Evolutionary conservation across 2,797 vertebrate species (phyloP).

Genomic region (Leptoclinus maculatus): DNA sequence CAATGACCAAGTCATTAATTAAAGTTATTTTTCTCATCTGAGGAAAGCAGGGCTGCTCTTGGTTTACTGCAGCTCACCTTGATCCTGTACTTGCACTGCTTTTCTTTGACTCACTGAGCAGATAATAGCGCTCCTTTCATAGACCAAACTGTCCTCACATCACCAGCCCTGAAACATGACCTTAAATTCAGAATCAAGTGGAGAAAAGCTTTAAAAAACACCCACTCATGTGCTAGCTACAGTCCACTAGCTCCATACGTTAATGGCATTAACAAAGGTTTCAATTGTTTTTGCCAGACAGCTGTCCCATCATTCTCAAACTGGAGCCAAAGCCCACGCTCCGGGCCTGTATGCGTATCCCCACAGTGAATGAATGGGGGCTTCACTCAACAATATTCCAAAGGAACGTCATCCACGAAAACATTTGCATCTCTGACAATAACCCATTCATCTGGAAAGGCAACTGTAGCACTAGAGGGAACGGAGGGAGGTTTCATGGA

Average conservation of each 20-base stretch:
- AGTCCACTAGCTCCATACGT: constrained; percentile 46
- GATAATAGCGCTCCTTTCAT: constrained; percentile 11
- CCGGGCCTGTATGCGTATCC: constrained; percentile 19
- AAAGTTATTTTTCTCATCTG: neutral
- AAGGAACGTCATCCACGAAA: constrained; percentile 73
- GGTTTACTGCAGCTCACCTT: constrained; percentile 16
- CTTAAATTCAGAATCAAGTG: constrained; percentile 9
- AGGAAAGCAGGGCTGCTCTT: constrained; percentile 2
- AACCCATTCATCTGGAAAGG: constrained; percentile 76
- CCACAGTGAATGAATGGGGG: constrained; percentile 65
- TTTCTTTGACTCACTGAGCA: constrained; percentile 22
- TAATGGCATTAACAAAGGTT: constrained; percentile 62
- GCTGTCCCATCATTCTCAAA: constrained; percentile 54
- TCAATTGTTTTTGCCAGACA: constrained; percentile 69
- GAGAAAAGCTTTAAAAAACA: constrained; percentile 31
- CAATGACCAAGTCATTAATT: neutral
- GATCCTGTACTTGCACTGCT: constrained; percentile 15
- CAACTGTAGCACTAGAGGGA: constrained; percentile 66
- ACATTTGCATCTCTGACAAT: constrained; percentile 81
- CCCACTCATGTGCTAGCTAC: constrained; percentile 41
- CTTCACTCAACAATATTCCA: constrained; percentile 71
- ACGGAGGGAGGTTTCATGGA: constrained; percentile 68
- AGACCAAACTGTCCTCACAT: constrained; percentile 18
- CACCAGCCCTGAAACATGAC: constrained; percentile 47
- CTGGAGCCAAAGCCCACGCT: constrained; percentile 59